Evolutionary conservation across 2,797 vertebrate species (phyloP), one percentile per base, ranked within the genome.

Genomic region (Myiothlypis coronata): DNA sequence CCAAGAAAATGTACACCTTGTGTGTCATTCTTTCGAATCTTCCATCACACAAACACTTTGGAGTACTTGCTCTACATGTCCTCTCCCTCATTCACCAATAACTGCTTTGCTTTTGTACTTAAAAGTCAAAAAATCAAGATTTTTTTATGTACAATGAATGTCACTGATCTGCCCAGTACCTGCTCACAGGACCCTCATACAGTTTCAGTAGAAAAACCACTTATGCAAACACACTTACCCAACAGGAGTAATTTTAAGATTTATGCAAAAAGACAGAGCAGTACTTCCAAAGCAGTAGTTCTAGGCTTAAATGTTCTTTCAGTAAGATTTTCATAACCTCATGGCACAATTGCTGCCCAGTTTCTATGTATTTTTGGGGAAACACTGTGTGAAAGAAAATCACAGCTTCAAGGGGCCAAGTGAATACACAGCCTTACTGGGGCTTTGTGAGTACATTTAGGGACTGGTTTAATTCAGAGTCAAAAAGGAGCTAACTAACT

Each of bases 401-500:
- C 57, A 69, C 23, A 59, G 21, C 81, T 94, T 86, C 67, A 87
- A 37, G 47, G 34, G 53, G 14, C 41, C 86, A 89, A 83, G 30
- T 87, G 59, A 97, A 91, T 28, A 76, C 86, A 44, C 65, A 87
- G 61, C 47, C 83, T 71, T 83, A 78, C 21, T 91, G 82, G 87
- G 71, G 34, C 90, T 95, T 67, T 90, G 43, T 77, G 83, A 72
- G 67, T 14, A 43, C 14, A 57, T 43, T 64, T 14, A 84, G 35
- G 26, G 81, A 83, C 64, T 92, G 44, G 85, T 96, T 96, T 94
- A 94, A 94, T 90, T 61, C 19, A 75, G 70, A 93, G 69, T 86
- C 72, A 90, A 94, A 96, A 96, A 96, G 52, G 81, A 55, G 68
- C 64, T 56, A 97, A 94, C 83, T 93, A 95, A 85, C 53, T 92